Percentiles rank a stretch among this genome's conserved stretches.
Evolutionary conservation across 2,888 invertebrate species (phyloP).

Genomic region (Cheilosia scutellata): DNA sequence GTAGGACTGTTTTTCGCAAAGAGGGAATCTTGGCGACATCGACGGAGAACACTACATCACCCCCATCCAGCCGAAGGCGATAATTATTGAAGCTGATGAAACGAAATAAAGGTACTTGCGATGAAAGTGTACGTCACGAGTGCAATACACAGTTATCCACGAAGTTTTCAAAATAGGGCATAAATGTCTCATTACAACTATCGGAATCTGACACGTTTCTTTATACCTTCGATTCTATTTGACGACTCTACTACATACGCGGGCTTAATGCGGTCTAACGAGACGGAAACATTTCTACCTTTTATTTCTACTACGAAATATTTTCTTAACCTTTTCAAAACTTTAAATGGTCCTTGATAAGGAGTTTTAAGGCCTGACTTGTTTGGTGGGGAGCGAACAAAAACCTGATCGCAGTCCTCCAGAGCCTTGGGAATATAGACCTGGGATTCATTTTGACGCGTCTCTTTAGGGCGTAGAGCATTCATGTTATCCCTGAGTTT

Average conservation of each 20-base stretch:
- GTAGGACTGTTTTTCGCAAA: neutral
- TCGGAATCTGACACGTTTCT: slow-evolving; percentile 10
- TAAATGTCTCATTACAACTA: neutral
- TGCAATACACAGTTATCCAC: neutral
- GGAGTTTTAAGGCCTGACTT: slow-evolving; percentile 18
- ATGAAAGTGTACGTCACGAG: neutral
- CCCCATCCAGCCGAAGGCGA: slow-evolving; percentile 11
- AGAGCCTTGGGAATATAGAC: neutral
- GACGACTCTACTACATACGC: slow-evolving; percentile 1
- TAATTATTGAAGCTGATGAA: neutral
- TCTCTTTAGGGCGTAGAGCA: slow-evolving; percentile 1
- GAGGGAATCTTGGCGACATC: slow-evolving; percentile 1
- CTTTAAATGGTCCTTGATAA: slow-evolving; percentile 29
- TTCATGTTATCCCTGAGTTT: slow-evolving; percentile 21
- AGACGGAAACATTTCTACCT: slow-evolving; percentile 22
- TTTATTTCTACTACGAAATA: slow-evolving; percentile 11
- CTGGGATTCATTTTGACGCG: slow-evolving; percentile 1
- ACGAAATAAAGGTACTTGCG: neutral
- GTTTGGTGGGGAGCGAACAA: slow-evolving; percentile 23
- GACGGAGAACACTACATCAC: slow-evolving; percentile 15
- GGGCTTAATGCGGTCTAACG: slow-evolving; percentile 11
- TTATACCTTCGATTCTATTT: neutral
- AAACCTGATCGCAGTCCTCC: slow-evolving; percentile 16
- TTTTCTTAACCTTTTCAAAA: slow-evolving; percentile 18
- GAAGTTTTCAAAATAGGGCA: neutral